phyloP scores from a whole-genome alignment of 2,113 vertebrate genomes.

The Psettodes erumei region DNA sequence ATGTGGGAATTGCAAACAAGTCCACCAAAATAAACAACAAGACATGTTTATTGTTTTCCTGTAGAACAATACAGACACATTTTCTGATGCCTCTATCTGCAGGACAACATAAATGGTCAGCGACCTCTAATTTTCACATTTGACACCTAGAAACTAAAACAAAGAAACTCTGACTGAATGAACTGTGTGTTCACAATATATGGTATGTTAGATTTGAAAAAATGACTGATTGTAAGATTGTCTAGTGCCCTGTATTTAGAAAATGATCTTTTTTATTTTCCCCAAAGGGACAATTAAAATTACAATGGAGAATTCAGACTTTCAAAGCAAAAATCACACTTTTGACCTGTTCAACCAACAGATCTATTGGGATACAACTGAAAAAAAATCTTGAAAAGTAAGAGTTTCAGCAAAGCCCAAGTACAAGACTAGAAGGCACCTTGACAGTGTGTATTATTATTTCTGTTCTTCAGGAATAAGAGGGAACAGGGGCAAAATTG shows the following conservation, averaged over 20 bases:
- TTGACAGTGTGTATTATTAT: constrained; percentile 60
- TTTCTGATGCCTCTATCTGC: neutral
- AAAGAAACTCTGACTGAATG: neutral
- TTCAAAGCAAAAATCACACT: neutral
- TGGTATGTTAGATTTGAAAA: neutral
- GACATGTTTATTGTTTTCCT: neutral
- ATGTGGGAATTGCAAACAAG: neutral
- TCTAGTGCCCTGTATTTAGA: neutral
- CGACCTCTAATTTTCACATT: neutral
- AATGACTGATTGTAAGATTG: no score
- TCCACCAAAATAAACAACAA: neutral
- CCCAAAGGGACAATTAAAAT: neutral
- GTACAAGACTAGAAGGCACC: constrained; percentile 49
- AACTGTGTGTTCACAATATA: neutral
- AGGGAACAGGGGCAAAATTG: constrained; percentile 71
- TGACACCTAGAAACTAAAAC: neutral
- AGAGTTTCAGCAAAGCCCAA: constrained; percentile 30
- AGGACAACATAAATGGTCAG: neutral
- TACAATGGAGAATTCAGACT: neutral
- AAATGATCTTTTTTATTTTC: neutral
- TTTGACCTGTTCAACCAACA: neutral
- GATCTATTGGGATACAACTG: neutral
- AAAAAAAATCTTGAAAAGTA: neutral
- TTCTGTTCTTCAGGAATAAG: constrained; percentile 65
- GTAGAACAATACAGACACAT: neutral